These are phyloP conservation scores for Microchrysa polita DNA, from an alignment of 2,888 invertebrate genomes.

Conservation along the genomic window DNA sequence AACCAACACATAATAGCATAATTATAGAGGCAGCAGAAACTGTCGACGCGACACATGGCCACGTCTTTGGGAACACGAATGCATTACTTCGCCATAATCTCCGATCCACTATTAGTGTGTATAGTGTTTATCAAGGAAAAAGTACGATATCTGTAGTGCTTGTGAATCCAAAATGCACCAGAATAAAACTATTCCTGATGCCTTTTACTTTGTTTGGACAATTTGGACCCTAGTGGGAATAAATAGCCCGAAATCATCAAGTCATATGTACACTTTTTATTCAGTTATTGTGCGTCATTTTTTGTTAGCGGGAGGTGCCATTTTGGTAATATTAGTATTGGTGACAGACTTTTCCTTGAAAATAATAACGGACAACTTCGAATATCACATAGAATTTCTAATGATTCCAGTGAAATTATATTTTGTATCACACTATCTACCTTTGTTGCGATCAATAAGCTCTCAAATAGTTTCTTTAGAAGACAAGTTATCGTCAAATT, in stretches of 20 bases:
- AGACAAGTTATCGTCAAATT: neutral
- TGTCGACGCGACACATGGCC: too few species aligned
- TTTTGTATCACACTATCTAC: neutral
- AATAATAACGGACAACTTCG: neutral
- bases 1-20: too few species aligned
- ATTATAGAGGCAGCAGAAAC: too few species aligned
- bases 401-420: neutral
- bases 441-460: neutral
- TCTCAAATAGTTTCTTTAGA: neutral
- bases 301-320: neutral
- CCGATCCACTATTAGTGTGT: too few species aligned
- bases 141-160: too few species aligned
- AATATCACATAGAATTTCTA: neutral
- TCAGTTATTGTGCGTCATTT: neutral
- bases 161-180: neutral
- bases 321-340: neutral
- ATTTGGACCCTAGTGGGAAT: neutral
- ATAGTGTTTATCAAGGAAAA: too few species aligned
- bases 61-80: too few species aligned
- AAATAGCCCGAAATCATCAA: neutral
- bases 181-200: neutral
- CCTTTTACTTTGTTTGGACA: neutral
- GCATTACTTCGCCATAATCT: too few species aligned
- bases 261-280: neutral
- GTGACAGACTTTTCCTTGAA: neutral